These are phyloP conservation scores for Lagocephalus sceleratus DNA, from an alignment of 2,797 vertebrate genomes.

Conservation along the genomic window DNA sequence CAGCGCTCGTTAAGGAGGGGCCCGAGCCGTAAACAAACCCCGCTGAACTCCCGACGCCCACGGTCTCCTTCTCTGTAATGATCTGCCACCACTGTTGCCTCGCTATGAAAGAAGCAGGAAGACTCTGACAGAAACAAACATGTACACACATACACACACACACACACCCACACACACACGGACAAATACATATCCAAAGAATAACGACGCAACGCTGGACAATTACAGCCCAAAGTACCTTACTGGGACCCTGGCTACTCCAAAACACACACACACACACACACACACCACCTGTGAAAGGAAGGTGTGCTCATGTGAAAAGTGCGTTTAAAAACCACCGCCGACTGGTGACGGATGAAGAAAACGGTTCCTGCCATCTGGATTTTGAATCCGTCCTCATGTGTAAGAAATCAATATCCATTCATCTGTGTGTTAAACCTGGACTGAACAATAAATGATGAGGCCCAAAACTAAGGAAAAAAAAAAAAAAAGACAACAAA, in stretches of 20 bases:
- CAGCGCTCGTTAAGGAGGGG: conserved; percentile 79
- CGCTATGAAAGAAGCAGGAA: conserved; percentile 52
- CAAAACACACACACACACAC: too few relatives aligned
- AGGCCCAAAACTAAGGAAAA: too few relatives aligned
- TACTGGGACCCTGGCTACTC: conserved; percentile 29
- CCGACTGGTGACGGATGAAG: too few relatives aligned
- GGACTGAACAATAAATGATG: too few relatives aligned
- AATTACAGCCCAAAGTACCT: conserved; percentile 27
- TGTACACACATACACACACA: background rate
- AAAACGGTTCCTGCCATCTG: too few relatives aligned
- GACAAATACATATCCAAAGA: conserved; percentile 25
- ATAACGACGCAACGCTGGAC: background rate
- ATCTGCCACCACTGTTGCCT: conserved; percentile 71
- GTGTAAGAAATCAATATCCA: too few relatives aligned
- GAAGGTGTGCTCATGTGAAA: too few relatives aligned
- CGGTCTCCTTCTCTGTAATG: conserved; percentile 69
- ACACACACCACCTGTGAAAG: too few relatives aligned
- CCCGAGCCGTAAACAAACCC: conserved; percentile 79
- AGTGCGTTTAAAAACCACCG: too few relatives aligned
- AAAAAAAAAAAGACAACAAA: too few relatives aligned
- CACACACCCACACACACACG: conserved; percentile 12
- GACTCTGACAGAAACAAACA: conserved; percentile 53
- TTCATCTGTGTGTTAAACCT: too few relatives aligned
- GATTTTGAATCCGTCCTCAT: too few relatives aligned
- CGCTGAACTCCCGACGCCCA: conserved; percentile 69